A percentile compares a stretch with the other conserved stretches of the same genome.
Conservation (phyloP, 2,113 vertebrate species). For the Psilopsiagon aurifrons region DNA sequence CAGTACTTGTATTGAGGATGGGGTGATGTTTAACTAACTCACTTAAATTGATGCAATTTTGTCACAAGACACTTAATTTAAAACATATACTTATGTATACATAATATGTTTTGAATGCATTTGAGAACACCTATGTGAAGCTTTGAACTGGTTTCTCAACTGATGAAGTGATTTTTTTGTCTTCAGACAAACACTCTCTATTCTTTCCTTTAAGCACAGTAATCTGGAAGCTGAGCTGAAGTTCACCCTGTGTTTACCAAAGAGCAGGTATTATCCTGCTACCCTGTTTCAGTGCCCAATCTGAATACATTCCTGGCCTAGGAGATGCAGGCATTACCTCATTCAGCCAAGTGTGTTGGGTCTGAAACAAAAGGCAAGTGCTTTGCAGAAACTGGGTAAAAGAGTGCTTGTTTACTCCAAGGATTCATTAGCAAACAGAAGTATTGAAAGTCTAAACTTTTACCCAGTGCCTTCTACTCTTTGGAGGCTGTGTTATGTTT, state of each 20-base stretch:
- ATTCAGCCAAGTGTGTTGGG: not conserved
- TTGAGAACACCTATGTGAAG: not conserved
- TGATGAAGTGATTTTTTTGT: not conserved
- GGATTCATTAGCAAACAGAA: slow-evolving; percentile 12
- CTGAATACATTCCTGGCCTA: slow-evolving; percentile 19
- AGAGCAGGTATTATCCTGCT: slow-evolving; percentile 18
- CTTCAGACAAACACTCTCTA: not conserved
- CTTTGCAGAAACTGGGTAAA: slow-evolving; percentile 10
- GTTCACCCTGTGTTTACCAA: slow-evolving; percentile 19
- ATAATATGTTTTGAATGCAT: not conserved
- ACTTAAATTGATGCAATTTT: not conserved
- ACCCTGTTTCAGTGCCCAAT: not conserved
- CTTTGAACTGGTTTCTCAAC: not conserved
- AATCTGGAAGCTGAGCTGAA: slow-evolving; percentile 1
- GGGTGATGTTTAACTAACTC: not conserved
- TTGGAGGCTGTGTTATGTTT: not conserved
- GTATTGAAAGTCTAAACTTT: not conserved
- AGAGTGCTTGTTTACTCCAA: slow-evolving; percentile 22
- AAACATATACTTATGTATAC: not conserved
- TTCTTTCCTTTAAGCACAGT: not conserved
- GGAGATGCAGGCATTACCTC: slow-evolving; percentile 30
- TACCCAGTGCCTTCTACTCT: not conserved
- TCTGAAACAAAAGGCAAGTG: slow-evolving; percentile 30
- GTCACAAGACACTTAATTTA: not conserved
- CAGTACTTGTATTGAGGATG: not conserved